Base-by-base conservation (phyloP, 2,797 vertebrate species). In the Enteromius afrohamiltoni region DNA sequence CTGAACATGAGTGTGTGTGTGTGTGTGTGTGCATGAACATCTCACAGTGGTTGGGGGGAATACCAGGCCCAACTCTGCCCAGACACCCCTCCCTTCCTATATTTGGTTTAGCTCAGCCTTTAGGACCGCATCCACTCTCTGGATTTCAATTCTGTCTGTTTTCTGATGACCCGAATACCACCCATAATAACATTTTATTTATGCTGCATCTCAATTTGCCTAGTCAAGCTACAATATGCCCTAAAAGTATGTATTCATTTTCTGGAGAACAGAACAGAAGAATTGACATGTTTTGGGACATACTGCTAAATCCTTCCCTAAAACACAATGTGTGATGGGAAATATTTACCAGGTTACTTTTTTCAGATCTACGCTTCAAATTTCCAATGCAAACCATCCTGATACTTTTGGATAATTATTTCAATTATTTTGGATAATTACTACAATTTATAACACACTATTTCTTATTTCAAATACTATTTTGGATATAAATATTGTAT, bases 61-160 rank as follows among this genome's bases (percentile, higher is more conserved):
- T 79, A 70, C 80, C 85, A 81, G 67, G 67, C 23, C n/a, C n/a
- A n/a, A n/a, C 34, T 42, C n/a, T 78, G 42, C 76, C 49, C 69
- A 84, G 53, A 77, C 86, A 40, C 77, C 70, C 93, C 95, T 96
- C 94, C 94, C 93, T 95, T 96, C 93, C 94, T 95, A 93, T 93
- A 91, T 91, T 87, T 90, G 91, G 91, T 93, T 92, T 90, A 92
- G 92, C 71, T 65, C 71, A 67, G 71, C 11, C 17, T 51, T n/a
- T 26, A 40, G 31, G 65, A 74, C 73, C 85, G 77, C 76, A 70
- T 77, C 71, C 70, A 42, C 29, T 77, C 45, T 45, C 69, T 77
- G 11, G 47, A 47, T 37, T 49, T 62, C 29, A 42, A 75, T 74
- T 71, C 70, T 53, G 71, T 3, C 73, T 71, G 40, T 70, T 82